Conservation (phyloP, 2,797 vertebrate species). For the Hybognathus amarus region DNA sequence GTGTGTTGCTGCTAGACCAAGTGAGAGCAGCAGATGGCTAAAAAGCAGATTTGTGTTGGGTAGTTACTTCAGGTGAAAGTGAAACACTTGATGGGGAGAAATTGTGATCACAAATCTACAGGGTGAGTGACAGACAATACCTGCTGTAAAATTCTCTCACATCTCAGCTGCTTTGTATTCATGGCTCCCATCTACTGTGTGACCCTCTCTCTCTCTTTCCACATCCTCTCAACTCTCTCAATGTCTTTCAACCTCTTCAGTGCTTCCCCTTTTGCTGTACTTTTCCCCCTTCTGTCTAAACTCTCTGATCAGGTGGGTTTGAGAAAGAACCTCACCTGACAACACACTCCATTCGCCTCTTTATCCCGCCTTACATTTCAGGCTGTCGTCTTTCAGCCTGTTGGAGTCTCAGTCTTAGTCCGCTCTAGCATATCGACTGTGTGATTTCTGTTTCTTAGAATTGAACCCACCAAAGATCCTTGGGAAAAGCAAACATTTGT, state of each 20-base stretch:
- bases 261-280: conserved; percentile 58
- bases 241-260: conserved; percentile 47
- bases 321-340: conserved; percentile 67
- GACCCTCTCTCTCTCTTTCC: conserved; percentile 53
- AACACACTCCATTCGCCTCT: conserved; percentile 60
- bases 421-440: neutral
- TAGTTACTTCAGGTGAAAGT: conserved; percentile 57
- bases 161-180: conserved; percentile 84
- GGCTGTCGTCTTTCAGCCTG: conserved; percentile 9
- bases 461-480: neutral
- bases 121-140: conserved; percentile 85
- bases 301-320: conserved; percentile 70
- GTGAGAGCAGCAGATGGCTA: conserved; percentile 35
- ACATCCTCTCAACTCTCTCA: conserved; percentile 49
- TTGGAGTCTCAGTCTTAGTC: neutral
- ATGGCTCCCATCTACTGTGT: conserved; percentile 78
- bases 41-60: conserved; percentile 59
- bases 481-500: neutral
- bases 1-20: conserved; percentile 47
- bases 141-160: conserved; percentile 84
- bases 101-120: conserved; percentile 80
- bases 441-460: neutral
- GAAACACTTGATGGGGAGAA: conserved; percentile 78
- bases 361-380: conserved; percentile 47
- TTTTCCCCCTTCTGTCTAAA: conserved; percentile 72